These are phyloP conservation scores for Squalus acanthias DNA, from an alignment of 2,797 vertebrate genomes.

Conservation along the genomic window DNA sequence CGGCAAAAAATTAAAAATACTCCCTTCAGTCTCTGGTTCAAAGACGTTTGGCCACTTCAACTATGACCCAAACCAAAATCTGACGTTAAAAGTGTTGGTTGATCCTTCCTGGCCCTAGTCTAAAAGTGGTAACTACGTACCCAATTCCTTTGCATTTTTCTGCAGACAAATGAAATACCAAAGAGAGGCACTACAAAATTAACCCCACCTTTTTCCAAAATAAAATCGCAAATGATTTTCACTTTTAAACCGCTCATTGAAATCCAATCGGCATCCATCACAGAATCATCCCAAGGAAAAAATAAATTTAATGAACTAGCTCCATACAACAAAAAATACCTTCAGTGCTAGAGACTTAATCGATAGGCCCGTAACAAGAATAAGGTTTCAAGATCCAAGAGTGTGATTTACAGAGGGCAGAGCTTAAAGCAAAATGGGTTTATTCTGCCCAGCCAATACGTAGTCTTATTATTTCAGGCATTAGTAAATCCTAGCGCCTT, in stretches of 20 bases:
- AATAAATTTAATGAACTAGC: background rate
- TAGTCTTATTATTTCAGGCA: background rate
- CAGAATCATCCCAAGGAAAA: background rate
- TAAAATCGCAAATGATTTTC: background rate
- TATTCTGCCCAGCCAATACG: background rate
- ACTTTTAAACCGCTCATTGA: background rate
- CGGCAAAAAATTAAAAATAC: background rate
- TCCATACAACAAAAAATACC: background rate
- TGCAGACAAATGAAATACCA: background rate
- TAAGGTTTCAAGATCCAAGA: background rate
- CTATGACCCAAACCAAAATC: background rate
- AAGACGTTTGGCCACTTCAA: background rate
- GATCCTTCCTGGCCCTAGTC: background rate
- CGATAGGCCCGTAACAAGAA: conserved; percentile 3
- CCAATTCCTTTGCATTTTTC: background rate
- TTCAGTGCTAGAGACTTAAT: background rate
- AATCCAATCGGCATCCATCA: background rate
- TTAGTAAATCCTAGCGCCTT: background rate
- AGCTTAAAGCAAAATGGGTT: background rate
- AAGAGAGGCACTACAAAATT: background rate
- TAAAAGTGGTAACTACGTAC: background rate
- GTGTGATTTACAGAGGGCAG: background rate
- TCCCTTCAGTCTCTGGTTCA: background rate
- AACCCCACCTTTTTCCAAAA: background rate
- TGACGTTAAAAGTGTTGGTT: background rate